phyloP scores from a whole-genome alignment of 1,140 invertebrate species.

The Hylaeus anthracinus region DNA sequence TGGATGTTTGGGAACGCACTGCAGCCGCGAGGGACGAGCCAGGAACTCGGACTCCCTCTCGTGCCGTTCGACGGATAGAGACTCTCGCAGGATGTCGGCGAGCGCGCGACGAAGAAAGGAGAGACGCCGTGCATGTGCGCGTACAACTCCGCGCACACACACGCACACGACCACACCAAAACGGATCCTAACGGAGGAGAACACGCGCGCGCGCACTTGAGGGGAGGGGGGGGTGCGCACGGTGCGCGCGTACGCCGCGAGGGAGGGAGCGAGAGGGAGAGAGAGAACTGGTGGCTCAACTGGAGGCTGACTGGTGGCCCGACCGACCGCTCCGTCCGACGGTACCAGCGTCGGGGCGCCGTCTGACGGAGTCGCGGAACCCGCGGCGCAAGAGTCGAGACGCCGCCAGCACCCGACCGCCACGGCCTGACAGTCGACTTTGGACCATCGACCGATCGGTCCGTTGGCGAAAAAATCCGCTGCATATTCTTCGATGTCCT shows the following conservation, averaged over 20 bases:
- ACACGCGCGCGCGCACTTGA: not conserved
- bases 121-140: slow-evolving; percentile 50
- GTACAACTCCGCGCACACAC: slow-evolving; percentile 12
- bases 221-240: slow-evolving; percentile 7
- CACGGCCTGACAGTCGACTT: slow-evolving; percentile 71
- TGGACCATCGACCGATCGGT: slow-evolving; percentile 73
- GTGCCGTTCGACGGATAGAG: slow-evolving; percentile 59
- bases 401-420: slow-evolving; percentile 53
- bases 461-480: not conserved
- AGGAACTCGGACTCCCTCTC: slow-evolving; percentile 67
- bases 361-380: slow-evolving; percentile 65
- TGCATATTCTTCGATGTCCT: not conserved
- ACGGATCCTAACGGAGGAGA: not conserved
- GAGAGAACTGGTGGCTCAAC: slow-evolving; percentile 66
- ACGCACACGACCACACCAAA: not conserved
- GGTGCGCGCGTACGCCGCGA: slow-evolving; percentile 11
- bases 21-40: slow-evolving; percentile 64
- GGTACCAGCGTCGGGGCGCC: slow-evolving; percentile 74
- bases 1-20: slow-evolving; percentile 66
- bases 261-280: slow-evolving; percentile 58
- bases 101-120: slow-evolving; percentile 47
- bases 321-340: slow-evolving; percentile 71
- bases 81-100: slow-evolving; percentile 60
- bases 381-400: slow-evolving; percentile 74
- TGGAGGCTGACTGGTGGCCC: slow-evolving; percentile 74